Base-by-base conservation (phyloP, 2,113 vertebrate genomes). In the Gobius niger region DNA sequence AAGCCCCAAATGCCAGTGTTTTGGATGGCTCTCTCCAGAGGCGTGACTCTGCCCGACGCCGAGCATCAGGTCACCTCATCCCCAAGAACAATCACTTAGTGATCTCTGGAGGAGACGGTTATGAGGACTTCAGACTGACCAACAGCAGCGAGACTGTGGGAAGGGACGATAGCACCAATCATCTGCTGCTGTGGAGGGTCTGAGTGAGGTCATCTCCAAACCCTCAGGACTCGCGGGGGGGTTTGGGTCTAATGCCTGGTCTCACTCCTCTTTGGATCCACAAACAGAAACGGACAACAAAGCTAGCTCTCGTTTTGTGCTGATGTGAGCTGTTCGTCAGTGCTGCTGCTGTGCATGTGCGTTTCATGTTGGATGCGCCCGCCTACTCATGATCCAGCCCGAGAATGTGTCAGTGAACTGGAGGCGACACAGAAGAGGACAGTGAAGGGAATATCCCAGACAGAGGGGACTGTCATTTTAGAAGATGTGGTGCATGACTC, bases 111-210 rank as follows among this genome's bases (percentile, higher is more conserved):
- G 97, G 97, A 0, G 97, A 98, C 0, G 97, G 97, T 50, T 99
- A 97, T 2, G 97, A 99, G 90, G 97, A 99, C 83, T 99, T 99
- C 91, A 90, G 96, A 42, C 94, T 99, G 77, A 95, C 94, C 82
- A 89, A 91, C 86, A 98, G 96, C 93, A 98, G 96, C 2, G 97
- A 99, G 90, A 96, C 96, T 0, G 95, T 98, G 46, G 97, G 97
- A 60, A 88, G 97, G 50, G 97, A 99, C 0, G 97, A 99, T 91
- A 99, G 97, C 89, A 99, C 97, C 78, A 99, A 99, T 90, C 97
- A 98, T 76, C 93, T 99, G 69, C 93, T 99, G 63, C 93, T 99
- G 10, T 99, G 97, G 97, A 92, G 94, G 82, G 95, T 96, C 66
- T 98, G 94, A 98, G 69, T 68, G 65, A 76, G 57, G 15, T 47